Evolutionary conservation across 2,888 invertebrate species (phyloP).

Genomic region (Lobophora halterata): DNA sequence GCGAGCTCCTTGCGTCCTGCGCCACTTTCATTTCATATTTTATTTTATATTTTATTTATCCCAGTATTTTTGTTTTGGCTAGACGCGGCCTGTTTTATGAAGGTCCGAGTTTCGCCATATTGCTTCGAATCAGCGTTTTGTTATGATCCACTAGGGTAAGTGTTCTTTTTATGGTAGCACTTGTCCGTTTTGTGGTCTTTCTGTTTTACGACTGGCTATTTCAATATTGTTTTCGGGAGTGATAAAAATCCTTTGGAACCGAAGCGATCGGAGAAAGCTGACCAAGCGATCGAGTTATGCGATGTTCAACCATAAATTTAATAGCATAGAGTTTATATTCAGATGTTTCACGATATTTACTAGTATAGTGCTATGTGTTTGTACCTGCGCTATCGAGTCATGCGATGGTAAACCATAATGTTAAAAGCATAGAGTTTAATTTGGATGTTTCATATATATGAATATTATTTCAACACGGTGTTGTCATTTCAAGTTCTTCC

Average conservation of each 20-base stretch:
- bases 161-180: constrained; percentile 34
- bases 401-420: too few species aligned
- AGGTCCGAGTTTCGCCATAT: constrained; percentile 38
- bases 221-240: constrained; percentile 19
- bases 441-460: too few species aligned
- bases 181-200: constrained; percentile 13
- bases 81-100: constrained; percentile 62
- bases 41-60: constrained; percentile 78
- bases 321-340: too few species aligned
- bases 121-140: constrained; percentile 43
- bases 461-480: too few species aligned
- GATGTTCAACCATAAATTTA: too few species aligned
- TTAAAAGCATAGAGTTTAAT: too few species aligned
- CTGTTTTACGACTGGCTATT: constrained; percentile 22
- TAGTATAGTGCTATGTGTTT: too few species aligned
- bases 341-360: too few species aligned
- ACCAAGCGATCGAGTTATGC: too few species aligned
- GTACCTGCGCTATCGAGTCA: too few species aligned
- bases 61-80: constrained; percentile 72
- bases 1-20: constrained; percentile 73
- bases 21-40: constrained; percentile 78
- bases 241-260: constrained; percentile 15
- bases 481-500: too few species aligned
- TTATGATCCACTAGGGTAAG: constrained; percentile 33
- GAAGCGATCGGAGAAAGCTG: constrained; percentile 10